Base-by-base conservation (phyloP, 1,140 invertebrate species). In the Saccostrea cuccullata region DNA sequence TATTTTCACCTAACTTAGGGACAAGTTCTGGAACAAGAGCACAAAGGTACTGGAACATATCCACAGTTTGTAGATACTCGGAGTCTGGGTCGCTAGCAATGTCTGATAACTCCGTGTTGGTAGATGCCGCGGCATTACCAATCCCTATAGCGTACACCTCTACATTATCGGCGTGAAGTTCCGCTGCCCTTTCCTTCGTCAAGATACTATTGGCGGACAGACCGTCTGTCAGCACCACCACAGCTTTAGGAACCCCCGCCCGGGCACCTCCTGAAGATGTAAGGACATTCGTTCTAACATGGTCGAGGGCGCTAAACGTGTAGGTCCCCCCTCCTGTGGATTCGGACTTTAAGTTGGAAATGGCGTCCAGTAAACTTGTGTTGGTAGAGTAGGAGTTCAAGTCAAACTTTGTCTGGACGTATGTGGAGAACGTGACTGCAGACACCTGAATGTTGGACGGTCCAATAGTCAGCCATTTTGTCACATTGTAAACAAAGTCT, bases 41-140 rank as follows among this genome's bases (percentile, higher is more conserved):
- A 85, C 87, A 88, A 11, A 88, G 67, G 56, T 85, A 85, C n/a
- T 84, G 84, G 55, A 85, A 88, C 23, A 84, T 85, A 20, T 84
- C 84, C 26, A 88, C 87, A 0, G 82, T 85, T 36, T 88, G 83
- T 30, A 88, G 20, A 58, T 88, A 88, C 17, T 88, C 73, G 30
- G 88, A 85, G 40, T 89, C 88, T 30, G 88, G 88, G 47, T 89
- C 88, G 36, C 85, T 83, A 15, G 88, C 88, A 77, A 89, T 89
- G 11, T 86, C 26, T 26, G 56, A n/a, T 12, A 89, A 56, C n/a
- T 89, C 88, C 20, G 64, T n/a, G 55, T 77, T 87, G 0, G 88
- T 87, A 23, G 86, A 73, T 3, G 55, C 26, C 1, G 82, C 86
- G 2, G 84, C 84, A 36, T 85, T 85, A 12, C 88, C 88, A 47